phyloP scores from a whole-genome alignment of 1,140 invertebrate species.

The Atta cephalotes region DNA sequence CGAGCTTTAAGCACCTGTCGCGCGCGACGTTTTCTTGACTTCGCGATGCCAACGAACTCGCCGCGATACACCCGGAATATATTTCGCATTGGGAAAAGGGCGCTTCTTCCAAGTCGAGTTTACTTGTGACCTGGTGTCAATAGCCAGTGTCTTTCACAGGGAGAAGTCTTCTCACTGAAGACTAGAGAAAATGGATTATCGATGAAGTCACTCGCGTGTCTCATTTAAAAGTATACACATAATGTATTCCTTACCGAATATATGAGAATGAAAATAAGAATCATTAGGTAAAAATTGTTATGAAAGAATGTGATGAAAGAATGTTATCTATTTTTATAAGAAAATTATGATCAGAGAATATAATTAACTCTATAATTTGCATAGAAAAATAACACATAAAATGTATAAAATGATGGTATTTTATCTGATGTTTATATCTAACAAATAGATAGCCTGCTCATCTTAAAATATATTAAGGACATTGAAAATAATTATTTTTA shows the following conservation, averaged over 20 bases:
- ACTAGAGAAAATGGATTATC: conserved; percentile 19
- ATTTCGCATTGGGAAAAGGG: conserved; percentile 30
- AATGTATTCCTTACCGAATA: not conserved
- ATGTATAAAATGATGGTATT: not conserved
- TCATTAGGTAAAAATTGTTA: not conserved
- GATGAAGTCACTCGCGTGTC: not conserved
- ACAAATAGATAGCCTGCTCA: not conserved
- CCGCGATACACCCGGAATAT: conserved; percentile 55
- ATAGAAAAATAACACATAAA: not conserved
- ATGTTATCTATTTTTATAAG: not conserved
- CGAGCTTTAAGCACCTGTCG: conserved; percentile 63
- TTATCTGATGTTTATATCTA: not conserved
- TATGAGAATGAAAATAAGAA: not conserved
- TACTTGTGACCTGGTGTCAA: not conserved
- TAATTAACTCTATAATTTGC: not conserved
- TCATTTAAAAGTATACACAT: not conserved
- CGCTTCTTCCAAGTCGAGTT: not conserved
- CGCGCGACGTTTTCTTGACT: conserved; percentile 45
- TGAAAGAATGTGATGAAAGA: not conserved
- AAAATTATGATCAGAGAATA: not conserved
- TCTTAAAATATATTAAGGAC: not conserved
- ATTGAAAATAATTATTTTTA: not conserved
- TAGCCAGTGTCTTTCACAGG: not conserved
- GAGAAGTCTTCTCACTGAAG: not conserved
- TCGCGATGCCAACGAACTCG: conserved; percentile 63